A percentile compares a stretch with the other conserved stretches of the same genome.
phyloP scores from a whole-genome alignment of 2,797 vertebrate species.

The Sebastes miniatus region DNA sequence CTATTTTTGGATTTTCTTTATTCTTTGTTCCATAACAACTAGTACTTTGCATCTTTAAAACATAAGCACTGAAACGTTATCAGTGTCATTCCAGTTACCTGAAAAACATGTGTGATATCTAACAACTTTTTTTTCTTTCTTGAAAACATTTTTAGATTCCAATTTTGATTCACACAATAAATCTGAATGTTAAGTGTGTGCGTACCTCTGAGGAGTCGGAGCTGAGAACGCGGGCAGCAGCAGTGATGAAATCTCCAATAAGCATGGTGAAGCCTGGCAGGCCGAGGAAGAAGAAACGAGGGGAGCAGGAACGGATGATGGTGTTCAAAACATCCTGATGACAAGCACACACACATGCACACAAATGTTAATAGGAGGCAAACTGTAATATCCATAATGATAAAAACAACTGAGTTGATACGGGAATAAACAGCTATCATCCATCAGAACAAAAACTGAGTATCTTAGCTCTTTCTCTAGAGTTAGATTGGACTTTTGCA shows the following conservation, averaged over 20 bases:
- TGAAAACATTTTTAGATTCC: neutral
- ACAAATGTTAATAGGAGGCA: neutral
- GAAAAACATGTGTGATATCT: no score
- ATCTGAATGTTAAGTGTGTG: neutral
- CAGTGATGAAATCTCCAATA: constrained; percentile 91
- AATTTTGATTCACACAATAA: neutral
- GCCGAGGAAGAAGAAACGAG: constrained; percentile 94
- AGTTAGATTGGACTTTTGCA: neutral
- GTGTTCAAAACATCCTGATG: constrained; percentile 93
- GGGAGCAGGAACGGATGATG: constrained; percentile 91
- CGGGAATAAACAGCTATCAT: neutral
- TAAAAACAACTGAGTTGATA: neutral
- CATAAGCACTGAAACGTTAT: neutral
- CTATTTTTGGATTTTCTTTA: neutral
- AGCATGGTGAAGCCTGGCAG: constrained; percentile 96
- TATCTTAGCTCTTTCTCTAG: neutral
- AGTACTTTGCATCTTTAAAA: neutral
- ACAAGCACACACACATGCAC: neutral
- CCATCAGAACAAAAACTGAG: neutral
- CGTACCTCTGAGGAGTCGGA: constrained; percentile 85
- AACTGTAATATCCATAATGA: neutral
- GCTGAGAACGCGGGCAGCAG: constrained; percentile 88
- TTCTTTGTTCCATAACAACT: neutral
- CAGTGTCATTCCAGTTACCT: neutral
- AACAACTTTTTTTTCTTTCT: neutral